A percentile compares a stretch with the other conserved stretches of the same genome.
Conservation (phyloP, 2,113 vertebrate species). For the Phrynosoma platyrhinos region DNA sequence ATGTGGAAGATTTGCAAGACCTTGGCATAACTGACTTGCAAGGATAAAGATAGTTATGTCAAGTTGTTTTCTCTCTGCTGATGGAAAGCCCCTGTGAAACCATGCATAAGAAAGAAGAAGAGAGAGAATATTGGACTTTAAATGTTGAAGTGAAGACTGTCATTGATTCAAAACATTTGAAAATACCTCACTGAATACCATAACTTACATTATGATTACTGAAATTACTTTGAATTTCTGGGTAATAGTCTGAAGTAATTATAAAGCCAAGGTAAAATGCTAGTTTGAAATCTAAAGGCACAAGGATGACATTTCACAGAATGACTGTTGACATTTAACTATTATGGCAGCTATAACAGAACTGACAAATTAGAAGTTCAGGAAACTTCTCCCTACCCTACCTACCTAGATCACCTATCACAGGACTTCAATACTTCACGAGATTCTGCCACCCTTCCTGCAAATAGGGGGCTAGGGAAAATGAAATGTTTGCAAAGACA, state of each 20-base stretch:
- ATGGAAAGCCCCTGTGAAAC: neutral
- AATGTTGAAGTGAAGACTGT: constrained; percentile 32
- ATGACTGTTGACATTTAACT: constrained; percentile 2
- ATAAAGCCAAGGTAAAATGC: constrained; percentile 1
- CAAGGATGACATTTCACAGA: neutral
- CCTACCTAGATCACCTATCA: neutral
- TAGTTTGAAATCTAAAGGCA: neutral
- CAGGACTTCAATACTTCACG: neutral
- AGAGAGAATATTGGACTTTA: neutral
- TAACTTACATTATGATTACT: neutral
- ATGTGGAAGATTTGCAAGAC: no score
- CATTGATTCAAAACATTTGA: constrained; percentile 27
- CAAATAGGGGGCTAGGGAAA: neutral
- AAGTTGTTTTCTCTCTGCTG: neutral
- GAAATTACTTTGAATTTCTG: constrained; percentile 11
- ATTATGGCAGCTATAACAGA: neutral
- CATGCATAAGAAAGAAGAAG: fast-evolving
- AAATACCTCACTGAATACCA: constrained; percentile 21
- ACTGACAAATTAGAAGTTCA: neutral
- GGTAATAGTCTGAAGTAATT: constrained; percentile 32
- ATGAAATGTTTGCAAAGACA: neutral
- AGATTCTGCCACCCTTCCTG: neutral
- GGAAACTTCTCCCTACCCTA: neutral
- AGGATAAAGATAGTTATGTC: neutral
- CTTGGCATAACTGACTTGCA: neutral